Evolutionary conservation across 2,888 invertebrate species (phyloP).

Genomic region (Lasioglossum calceatum): DNA sequence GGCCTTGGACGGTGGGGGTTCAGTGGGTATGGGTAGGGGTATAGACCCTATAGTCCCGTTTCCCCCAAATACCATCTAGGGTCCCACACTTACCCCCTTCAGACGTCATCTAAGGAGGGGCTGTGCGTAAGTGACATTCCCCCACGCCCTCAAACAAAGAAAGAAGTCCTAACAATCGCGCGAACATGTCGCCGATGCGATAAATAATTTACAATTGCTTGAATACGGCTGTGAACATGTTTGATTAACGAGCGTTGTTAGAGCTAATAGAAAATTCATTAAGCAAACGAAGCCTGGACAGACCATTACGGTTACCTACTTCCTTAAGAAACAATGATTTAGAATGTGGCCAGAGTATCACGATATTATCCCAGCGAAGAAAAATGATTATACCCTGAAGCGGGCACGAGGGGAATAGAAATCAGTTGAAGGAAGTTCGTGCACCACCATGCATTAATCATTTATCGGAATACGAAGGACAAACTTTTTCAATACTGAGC

Average conservation of each 20-base stretch:
- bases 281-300: neutral
- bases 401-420: constrained; percentile 25
- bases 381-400: constrained; percentile 10
- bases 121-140: too few species aligned
- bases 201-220: neutral
- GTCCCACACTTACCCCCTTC: too few species aligned
- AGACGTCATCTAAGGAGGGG: too few species aligned
- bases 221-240: neutral
- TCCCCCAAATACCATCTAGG: too few species aligned
- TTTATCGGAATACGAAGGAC: constrained; percentile 52
- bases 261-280: neutral
- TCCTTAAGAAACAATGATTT: neutral
- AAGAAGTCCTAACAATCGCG: too few species aligned
- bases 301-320: neutral
- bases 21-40: too few species aligned
- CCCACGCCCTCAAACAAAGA: too few species aligned
- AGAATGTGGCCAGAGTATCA: neutral
- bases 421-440: constrained; percentile 31
- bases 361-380: neutral
- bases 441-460: constrained; percentile 57
- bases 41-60: too few species aligned
- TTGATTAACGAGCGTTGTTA: neutral
- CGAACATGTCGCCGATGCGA: neutral
- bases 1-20: too few species aligned
- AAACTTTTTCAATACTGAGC: constrained; percentile 64